A percentile compares a stretch with the other conserved stretches of the same genome.
Evolutionary conservation across 37 sponge, comb jelly and placozoan species (phyloP).

Genomic region (Corticium candelabrum): DNA sequence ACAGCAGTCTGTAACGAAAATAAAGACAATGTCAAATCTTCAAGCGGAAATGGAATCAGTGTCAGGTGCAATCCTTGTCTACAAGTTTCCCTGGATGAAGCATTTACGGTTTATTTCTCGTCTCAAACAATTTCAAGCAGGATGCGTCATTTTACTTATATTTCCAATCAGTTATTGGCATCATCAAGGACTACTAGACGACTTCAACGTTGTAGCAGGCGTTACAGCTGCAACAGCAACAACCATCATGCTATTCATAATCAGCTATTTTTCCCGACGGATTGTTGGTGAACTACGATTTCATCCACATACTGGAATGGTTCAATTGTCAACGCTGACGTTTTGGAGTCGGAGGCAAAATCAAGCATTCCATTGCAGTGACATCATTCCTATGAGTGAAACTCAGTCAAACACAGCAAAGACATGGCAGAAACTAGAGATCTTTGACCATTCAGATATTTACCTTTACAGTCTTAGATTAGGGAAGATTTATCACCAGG

Average conservation of each 20-base stretch:
- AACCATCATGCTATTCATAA: slow-evolving; percentile 13
- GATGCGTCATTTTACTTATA: slow-evolving; percentile 19
- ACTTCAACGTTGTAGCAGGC: slow-evolving; percentile 13
- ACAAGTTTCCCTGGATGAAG: not conserved
- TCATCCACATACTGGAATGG: not conserved
- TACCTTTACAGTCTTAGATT: slow-evolving; percentile 34
- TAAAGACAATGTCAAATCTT: no score
- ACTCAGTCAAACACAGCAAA: slow-evolving; percentile 8
- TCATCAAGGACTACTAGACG: slow-evolving; percentile 8
- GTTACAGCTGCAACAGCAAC: slow-evolving; percentile 35
- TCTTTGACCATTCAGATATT: not conserved
- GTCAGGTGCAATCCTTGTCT: no score
- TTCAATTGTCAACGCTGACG: slow-evolving; percentile 47
- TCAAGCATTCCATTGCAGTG: not conserved
- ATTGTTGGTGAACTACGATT: slow-evolving; percentile 41
- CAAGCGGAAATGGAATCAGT: no score
- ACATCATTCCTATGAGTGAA: slow-evolving; percentile 32
- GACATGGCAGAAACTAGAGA: slow-evolving; percentile 16
- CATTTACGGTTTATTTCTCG: slow-evolving; percentile 36
- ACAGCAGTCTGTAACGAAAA: no score
- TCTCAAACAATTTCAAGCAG: slow-evolving; percentile 48
- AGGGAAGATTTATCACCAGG: no score
- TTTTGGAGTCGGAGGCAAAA: slow-evolving; percentile 51
- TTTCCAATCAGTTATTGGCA: slow-evolving; percentile 41
- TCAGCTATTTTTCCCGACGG: slow-evolving; percentile 45